phyloP scores from a whole-genome alignment of 2,113 vertebrate species.

The Psilopogon haemacephalus region DNA sequence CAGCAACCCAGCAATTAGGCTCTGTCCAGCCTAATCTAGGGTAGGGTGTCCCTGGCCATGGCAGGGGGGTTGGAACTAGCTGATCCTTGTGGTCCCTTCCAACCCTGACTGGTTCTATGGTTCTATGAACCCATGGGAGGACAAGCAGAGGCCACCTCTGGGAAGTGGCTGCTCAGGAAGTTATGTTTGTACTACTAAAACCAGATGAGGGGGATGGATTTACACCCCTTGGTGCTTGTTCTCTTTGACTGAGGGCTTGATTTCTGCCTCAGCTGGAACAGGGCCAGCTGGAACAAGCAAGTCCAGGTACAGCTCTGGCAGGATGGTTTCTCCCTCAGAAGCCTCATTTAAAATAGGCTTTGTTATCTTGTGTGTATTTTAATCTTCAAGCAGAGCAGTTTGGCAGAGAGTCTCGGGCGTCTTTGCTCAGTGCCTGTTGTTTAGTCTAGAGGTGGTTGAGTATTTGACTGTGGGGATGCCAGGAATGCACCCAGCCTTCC shows the following conservation, averaged over 20 bases:
- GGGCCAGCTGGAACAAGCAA: background rate
- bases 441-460: constrained; percentile 25
- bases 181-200: background rate
- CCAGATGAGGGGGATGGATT: background rate
- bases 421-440: background rate
- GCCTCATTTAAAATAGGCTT: background rate
- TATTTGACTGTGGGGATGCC: background rate
- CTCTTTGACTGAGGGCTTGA: background rate
- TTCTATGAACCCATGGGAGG: too few species aligned
- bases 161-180: background rate
- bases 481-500: background rate
- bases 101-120: too few species aligned
- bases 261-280: background rate
- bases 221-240: background rate
- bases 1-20: too few species aligned
- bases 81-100: too few species aligned
- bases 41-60: too few species aligned
- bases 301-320: background rate
- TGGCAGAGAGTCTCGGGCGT: background rate
- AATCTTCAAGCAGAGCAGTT: background rate
- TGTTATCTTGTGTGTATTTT: background rate
- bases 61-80: too few species aligned
- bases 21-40: too few species aligned
- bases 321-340: background rate
- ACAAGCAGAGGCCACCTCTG: background rate